Evolutionary conservation across 2,888 invertebrate species (phyloP), one percentile per base, ranked within the genome.

Genomic region (Gerosis bhagava): DNA sequence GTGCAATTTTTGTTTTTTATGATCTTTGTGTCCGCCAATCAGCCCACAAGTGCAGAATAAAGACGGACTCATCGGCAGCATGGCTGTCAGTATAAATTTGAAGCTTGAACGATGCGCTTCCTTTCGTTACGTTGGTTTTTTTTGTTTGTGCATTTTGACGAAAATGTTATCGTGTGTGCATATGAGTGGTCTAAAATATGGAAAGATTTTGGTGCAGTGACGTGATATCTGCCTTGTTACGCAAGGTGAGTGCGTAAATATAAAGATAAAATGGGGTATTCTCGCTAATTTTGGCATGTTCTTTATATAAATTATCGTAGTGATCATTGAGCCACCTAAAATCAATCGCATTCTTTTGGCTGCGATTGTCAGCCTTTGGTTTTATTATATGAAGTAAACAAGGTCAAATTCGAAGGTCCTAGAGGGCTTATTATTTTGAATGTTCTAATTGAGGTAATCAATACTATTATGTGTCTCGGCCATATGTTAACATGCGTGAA

Each of bases 61-160:
- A 95, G 94, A 93, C 93, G 92, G 93, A 92, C 92, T 93, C 93
- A 92, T 92, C 92, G 91, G 92, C 94, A 95, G 94, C 93, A 96
- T 96, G 95, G 96, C 95, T 95, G 96, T 94, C 96, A 97, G 96
- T 97, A 97, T 97, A 97, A 95, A 97, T 96, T 94, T 95, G 95
- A 94, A 93, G 92, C 92, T 93, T 92, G 92, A 87, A 93, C 91
- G 92, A 95, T 95, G 94, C 92, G 92, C 92, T 93, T 93, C 94
- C 94, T 95, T 93, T 93, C 93, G 91, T 92, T 91, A 90, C 78
- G 83, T 89, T 89, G 90, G 83, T 82, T 86, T 89, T 89, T 89
- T 87, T 86, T 88, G 78, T 86, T 84, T 83, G 80, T 84, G 81
- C 77, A 79, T 73, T 77, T 78, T 77, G 77, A 78, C 83, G 84